Base-by-base conservation (phyloP, 2,113 vertebrate species). In the Oxyruncus cristatus region DNA sequence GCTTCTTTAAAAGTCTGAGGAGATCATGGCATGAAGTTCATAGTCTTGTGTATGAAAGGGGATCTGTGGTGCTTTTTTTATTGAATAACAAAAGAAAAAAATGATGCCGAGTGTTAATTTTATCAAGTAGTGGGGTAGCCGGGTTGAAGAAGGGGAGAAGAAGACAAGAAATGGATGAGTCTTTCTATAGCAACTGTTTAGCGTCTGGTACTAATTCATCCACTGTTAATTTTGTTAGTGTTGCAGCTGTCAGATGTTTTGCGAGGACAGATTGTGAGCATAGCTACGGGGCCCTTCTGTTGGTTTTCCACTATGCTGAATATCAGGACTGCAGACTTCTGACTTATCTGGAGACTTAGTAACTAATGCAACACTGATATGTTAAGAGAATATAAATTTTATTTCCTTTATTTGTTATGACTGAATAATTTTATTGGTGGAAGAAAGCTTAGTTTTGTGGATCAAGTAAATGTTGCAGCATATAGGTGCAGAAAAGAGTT, bases 181-280 rank as follows among this genome's bases (percentile, higher is more conserved):
- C 95, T 97, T 97, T 97, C 96, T 93, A 41, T 67, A 96, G 97
- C 97, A 97, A 98, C 98, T 98, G 98, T 97, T 98, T 97, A 98
- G 98, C 95, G 98, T 99, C 98, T 99, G 98, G 98, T 99, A 99
- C 98, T 99, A 99, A 99, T 98, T 99, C 99, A 99, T 99, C 98
- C 98, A 98, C 98, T 99, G 98, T 99, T 99, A 99, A 99, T 99
- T 98, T 98, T 99, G 98, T 99, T 99, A 99, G 98, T 98, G 98
- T 98, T 98, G 98, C 99, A 99, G 99, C 98, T 99, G 98, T 99
- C 98, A 98, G 97, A 97, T 96, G 98, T 98, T 98, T 98, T 98
- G 95, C 22, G 50, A 97, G 97, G 98, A 98, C 99, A 99, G 99
- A 99, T 99, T 99, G 98, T 97, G 97, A 98, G 97, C 98, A 99